phyloP scores from a whole-genome alignment of 2,888 invertebrate genomes.

The Lumbricus terrestris region DNA sequence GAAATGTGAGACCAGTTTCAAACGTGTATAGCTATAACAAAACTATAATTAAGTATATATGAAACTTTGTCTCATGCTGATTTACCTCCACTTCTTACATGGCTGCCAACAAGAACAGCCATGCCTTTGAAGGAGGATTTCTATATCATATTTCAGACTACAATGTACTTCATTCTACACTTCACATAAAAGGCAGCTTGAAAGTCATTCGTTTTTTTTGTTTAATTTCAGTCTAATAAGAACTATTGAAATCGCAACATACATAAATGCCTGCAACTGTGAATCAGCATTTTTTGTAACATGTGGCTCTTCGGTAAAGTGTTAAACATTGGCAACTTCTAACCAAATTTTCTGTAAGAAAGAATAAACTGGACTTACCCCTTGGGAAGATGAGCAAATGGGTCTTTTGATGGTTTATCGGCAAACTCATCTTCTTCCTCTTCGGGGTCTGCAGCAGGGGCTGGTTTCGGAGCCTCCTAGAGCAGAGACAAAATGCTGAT shows the following conservation, averaged over 20 bases:
- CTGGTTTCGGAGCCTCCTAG: not conserved
- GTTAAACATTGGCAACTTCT: not conserved
- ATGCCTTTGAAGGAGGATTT: not conserved
- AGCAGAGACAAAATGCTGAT: not conserved
- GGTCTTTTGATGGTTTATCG: constrained; percentile 70
- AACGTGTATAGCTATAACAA: not conserved
- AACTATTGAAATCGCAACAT: not conserved
- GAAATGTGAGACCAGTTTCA: not conserved
- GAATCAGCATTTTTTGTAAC: not conserved
- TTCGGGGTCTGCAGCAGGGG: constrained; percentile 28
- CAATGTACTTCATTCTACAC: not conserved
- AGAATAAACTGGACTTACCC: constrained; percentile 40
- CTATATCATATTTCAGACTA: not conserved
- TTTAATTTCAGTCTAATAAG: not conserved
- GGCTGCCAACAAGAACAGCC: not conserved
- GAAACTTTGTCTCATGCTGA: not conserved
- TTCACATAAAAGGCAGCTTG: not conserved
- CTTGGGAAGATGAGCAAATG: constrained; percentile 79
- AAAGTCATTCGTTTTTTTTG: not conserved
- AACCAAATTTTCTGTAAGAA: not conserved
- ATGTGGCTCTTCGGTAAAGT: no score
- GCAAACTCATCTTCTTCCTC: constrained; percentile 52
- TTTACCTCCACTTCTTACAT: constrained; percentile 3
- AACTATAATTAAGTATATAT: not conserved
- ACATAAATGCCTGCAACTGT: not conserved